A percentile compares a stretch with the other conserved stretches of the same genome.
phyloP scores from a whole-genome alignment of 2,797 vertebrate genomes.

The Phalloptychus januarius region DNA sequence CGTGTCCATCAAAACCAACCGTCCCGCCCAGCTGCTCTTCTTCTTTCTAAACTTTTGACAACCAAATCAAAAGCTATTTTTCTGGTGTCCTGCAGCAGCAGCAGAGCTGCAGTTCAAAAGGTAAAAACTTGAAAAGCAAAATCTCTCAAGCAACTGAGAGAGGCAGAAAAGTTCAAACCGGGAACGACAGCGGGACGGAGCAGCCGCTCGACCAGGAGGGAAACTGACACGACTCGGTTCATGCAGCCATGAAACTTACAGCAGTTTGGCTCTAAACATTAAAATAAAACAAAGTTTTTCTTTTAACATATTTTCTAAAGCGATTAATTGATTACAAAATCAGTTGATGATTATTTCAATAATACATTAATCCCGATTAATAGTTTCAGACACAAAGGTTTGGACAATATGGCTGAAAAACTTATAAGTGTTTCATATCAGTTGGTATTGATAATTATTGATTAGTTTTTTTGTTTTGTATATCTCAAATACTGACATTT shows the following conservation, averaged over 20 bases:
- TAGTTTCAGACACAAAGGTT: no score
- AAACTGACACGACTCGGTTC: not conserved
- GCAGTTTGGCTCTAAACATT: not conserved
- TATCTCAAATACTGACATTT: no score
- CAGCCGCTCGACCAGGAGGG: not conserved
- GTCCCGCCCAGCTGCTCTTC: not conserved
- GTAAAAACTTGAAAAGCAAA: not conserved
- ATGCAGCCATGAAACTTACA: not conserved
- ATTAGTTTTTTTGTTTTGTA: no score
- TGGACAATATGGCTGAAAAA: no score
- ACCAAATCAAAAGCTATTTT: slow-evolving; percentile 4
- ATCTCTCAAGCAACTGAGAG: not conserved
- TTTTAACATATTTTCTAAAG: not conserved
- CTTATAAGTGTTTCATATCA: no score
- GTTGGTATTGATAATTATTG: no score
- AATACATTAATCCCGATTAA: no score
- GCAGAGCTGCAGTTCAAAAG: not conserved
- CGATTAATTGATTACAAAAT: no score
- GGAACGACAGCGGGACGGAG: not conserved
- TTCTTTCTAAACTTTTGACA: not conserved
- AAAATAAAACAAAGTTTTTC: not conserved
- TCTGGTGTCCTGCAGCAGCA: slow-evolving; percentile 3
- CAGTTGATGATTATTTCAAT: no score
- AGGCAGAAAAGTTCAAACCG: not conserved
- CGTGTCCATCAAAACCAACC: not conserved